Percentiles rank a stretch among this genome's conserved stretches.
Conservation (phyloP, 2,888 invertebrate genomes). For the Encarsia formosa region DNA sequence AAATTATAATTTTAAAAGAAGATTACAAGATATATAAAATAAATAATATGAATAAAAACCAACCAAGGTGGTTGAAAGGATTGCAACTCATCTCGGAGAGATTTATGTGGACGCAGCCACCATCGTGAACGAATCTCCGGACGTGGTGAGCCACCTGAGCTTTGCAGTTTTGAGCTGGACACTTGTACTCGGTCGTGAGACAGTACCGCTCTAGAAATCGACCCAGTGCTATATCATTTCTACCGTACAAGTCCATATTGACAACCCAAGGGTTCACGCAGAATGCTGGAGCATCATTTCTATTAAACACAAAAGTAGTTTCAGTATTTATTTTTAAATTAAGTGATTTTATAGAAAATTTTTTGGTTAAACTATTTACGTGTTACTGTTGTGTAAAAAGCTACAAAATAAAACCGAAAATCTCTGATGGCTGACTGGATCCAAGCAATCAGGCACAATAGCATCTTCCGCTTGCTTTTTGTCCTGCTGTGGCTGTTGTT, state of each 20-base stretch:
- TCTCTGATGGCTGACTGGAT: conserved; percentile 79
- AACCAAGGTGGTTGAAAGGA: conserved; percentile 38
- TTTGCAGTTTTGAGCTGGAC: conserved; percentile 58
- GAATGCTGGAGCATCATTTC: conserved; percentile 74
- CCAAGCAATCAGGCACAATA: conserved; percentile 62
- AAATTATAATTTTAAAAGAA: no score
- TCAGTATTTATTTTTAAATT: not conserved
- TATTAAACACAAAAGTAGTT: conserved; percentile 5
- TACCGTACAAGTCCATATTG: conserved; percentile 92
- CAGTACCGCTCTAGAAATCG: conserved; percentile 91
- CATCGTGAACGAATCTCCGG: conserved; percentile 76
- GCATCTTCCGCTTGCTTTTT: conserved; percentile 2
- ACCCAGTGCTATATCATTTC: conserved; percentile 91
- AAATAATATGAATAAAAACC: not conserved
- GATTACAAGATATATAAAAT: not conserved
- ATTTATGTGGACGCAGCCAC: conserved; percentile 78
- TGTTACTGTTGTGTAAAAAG: conserved; percentile 66
- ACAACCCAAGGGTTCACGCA: conserved; percentile 90
- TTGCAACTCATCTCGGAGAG: conserved; percentile 55
- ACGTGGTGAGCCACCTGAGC: conserved; percentile 50
- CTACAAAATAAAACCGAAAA: conserved; percentile 88
- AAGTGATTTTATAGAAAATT: not conserved
- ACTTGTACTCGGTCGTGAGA: conserved; percentile 78
- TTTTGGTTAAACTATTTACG: conserved; percentile 9
- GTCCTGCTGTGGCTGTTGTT: conserved; percentile 6